phyloP scores from a whole-genome alignment of 2,797 vertebrate species.

The Cottoperca gobio region DNA sequence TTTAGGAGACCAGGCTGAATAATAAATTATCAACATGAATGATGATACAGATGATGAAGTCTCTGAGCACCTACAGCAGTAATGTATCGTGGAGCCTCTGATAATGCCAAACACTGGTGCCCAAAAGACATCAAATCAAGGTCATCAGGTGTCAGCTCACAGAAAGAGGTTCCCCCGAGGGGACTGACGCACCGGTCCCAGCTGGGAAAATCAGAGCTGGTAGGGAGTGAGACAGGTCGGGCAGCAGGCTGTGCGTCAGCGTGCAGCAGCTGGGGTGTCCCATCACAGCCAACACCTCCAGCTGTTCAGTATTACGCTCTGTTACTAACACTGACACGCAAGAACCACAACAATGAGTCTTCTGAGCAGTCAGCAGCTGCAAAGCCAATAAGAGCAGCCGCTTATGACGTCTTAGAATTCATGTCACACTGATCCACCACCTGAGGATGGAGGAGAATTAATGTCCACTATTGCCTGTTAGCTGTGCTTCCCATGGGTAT shows the following conservation, averaged over 20 bases:
- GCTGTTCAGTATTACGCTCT: constrained; percentile 58
- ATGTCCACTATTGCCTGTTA: constrained; percentile 35
- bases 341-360: constrained; percentile 19
- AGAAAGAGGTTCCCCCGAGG: constrained; percentile 21
- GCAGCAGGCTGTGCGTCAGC: constrained; percentile 50
- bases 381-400: background rate
- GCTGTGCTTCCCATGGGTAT: constrained; percentile 20
- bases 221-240: constrained; percentile 7
- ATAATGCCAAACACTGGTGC: constrained; percentile 10
- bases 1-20: no score
- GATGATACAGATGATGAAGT: background rate
- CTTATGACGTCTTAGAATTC: constrained; percentile 33
- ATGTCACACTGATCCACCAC: constrained; percentile 38
- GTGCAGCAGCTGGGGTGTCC: constrained; percentile 60
- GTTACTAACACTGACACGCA: constrained; percentile 31
- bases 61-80: background rate
- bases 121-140: constrained; percentile 36
- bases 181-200: constrained; percentile 23
- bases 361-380: constrained; percentile 35
- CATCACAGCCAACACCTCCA: constrained; percentile 63
- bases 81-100: background rate
- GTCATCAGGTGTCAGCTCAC: constrained; percentile 29
- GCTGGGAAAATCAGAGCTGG: constrained; percentile 42
- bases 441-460: constrained; percentile 30
- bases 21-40: background rate